Conservation (phyloP, 2,888 invertebrate species). For the Oscheius sp. region DNA sequence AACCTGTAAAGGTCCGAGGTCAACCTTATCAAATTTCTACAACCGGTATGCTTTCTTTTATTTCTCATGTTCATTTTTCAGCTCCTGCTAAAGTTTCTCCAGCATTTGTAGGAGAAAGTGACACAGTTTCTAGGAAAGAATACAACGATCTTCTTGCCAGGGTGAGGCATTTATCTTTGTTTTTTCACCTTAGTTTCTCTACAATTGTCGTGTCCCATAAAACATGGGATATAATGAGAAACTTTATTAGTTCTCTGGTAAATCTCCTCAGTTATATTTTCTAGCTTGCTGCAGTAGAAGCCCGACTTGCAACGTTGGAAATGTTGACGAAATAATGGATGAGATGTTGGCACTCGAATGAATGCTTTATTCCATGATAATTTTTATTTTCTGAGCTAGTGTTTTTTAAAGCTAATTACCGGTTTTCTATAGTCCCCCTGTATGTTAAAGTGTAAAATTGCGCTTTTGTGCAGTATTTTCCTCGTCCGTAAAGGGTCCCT, state of each 20-base stretch:
- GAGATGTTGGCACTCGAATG: background rate
- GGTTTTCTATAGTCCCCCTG: no score
- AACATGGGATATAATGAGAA: no score
- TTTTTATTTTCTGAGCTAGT: background rate
- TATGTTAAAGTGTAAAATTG: background rate
- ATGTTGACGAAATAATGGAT: background rate
- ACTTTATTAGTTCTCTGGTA: no score
- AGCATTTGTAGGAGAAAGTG: background rate
- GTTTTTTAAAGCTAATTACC: no score
- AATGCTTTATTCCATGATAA: background rate
- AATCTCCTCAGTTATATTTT: conserved; percentile 6
- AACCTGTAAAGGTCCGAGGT: background rate
- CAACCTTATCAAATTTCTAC: background rate
- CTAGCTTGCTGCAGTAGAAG: conserved; percentile 9
- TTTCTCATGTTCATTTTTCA: background rate
- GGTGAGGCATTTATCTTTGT: background rate
- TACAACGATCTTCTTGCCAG: conserved; percentile 27
- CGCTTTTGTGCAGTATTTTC: conserved; percentile 19
- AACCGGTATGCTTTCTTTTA: background rate
- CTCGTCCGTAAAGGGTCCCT: background rate
- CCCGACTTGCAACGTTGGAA: conserved; percentile 14
- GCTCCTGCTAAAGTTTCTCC: conserved; percentile 7
- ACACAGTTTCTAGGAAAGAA: conserved; percentile 20
- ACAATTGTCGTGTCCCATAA: no score
- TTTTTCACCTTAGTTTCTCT: background rate